Evolutionary conservation across 2,113 vertebrate species (phyloP).

Genomic region (Australoheros scitulus): DNA sequence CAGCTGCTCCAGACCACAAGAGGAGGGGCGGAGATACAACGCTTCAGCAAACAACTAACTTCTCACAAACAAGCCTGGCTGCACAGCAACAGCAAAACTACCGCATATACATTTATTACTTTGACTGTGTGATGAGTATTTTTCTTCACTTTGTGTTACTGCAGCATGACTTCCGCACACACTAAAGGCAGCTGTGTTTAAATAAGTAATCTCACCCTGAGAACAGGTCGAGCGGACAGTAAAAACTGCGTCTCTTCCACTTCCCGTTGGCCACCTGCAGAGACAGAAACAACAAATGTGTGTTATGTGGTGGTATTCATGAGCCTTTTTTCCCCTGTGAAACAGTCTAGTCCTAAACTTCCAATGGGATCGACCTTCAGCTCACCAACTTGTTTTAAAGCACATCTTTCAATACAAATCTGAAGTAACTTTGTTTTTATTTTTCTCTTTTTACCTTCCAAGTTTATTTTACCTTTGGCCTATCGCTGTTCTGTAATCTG

Average conservation of each 20-base stretch:
- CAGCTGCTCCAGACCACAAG: not conserved
- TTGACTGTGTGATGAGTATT: not conserved
- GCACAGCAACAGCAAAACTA: not conserved
- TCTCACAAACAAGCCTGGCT: not conserved
- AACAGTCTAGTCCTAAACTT: not conserved
- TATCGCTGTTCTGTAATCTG: not conserved
- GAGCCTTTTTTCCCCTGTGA: too few relatives aligned
- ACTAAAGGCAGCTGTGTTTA: not conserved
- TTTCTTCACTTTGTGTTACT: not conserved
- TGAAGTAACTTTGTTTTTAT: not conserved
- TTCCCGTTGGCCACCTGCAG: constrained; percentile 92
- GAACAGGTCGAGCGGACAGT: constrained; percentile 97
- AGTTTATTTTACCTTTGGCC: not conserved
- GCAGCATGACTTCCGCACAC: not conserved
- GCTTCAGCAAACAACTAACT: not conserved
- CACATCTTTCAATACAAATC: not conserved
- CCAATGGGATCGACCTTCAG: not conserved
- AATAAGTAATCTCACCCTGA: constrained; percentile 88
- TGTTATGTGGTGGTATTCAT: not conserved
- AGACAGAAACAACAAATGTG: not conserved
- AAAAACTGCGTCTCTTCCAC: constrained; percentile 94
- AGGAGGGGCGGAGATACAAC: not conserved
- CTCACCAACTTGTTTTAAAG: not conserved
- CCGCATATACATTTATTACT: not conserved
- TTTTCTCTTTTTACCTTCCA: too few relatives aligned